phyloP scores from a whole-genome alignment of 2,888 invertebrate genomes.

The Lithophane semibrunnea region DNA sequence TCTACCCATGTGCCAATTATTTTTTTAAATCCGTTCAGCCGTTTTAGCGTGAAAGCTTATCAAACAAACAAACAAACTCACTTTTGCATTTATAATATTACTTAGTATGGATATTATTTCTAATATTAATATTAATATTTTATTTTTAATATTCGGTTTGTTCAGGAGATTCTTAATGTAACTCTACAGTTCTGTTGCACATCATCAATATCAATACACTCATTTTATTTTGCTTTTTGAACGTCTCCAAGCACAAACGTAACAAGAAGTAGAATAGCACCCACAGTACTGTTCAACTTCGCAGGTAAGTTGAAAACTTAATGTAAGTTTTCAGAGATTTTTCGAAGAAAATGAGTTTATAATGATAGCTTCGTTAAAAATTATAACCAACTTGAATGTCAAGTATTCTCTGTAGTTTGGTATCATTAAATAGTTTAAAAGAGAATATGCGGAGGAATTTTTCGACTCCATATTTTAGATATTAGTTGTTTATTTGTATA shows the following conservation, averaged over 20 bases:
- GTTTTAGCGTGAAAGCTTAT: too few species aligned
- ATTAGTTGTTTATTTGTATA: too few species aligned
- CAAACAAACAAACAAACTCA: too few species aligned
- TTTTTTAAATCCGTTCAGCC: too few species aligned
- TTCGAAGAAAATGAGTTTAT: background rate
- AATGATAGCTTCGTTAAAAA: background rate
- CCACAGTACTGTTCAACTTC: background rate
- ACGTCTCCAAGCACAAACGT: background rate
- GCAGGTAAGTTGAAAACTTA: background rate
- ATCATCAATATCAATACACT: background rate
- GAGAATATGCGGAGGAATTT: too few species aligned
- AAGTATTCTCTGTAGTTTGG: background rate
- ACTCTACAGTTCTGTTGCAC: background rate
- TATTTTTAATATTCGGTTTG: background rate
- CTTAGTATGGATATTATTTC: background rate
- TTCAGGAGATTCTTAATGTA: background rate
- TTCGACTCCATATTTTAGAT: too few species aligned
- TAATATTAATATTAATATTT: too few species aligned
- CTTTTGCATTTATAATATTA: too few species aligned
- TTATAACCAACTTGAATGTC: background rate
- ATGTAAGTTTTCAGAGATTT: background rate
- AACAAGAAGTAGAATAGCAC: background rate
- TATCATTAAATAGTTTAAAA: background rate
- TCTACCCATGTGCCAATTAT: too few species aligned
- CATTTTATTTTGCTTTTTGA: too few species aligned